Evolutionary conservation across 1,140 invertebrate species (phyloP).

Genomic region (Pseudachorutes palmiensis): DNA sequence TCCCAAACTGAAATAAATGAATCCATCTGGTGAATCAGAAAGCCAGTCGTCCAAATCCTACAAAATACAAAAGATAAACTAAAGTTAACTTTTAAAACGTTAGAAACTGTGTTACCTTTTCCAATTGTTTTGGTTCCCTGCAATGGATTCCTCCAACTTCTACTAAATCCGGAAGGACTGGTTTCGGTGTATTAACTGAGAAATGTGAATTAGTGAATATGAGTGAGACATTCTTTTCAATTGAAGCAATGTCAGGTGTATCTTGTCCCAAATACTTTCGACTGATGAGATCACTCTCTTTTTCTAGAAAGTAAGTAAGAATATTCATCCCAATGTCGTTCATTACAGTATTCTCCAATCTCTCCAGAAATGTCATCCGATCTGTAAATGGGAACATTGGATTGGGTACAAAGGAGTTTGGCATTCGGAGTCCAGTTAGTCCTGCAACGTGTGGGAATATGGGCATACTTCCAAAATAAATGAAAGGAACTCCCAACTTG

Average conservation of each 20-base stretch:
- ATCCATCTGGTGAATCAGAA: constrained; percentile 46
- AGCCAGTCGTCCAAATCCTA: constrained; percentile 34
- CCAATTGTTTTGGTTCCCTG: background rate
- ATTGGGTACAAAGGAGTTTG: constrained; percentile 7
- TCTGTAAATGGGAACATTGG: constrained; percentile 42
- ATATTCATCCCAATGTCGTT: background rate
- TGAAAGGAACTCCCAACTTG: constrained; percentile 42
- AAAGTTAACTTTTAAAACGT: background rate
- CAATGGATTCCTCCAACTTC: constrained; percentile 17
- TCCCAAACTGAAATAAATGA: constrained; percentile 56
- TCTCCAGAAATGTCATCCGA: constrained; percentile 52
- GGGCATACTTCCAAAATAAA: constrained; percentile 43
- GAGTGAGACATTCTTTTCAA: background rate
- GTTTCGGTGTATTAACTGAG: background rate
- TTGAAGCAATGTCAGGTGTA: background rate
- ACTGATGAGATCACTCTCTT: background rate
- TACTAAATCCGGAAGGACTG: background rate
- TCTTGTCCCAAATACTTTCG: background rate
- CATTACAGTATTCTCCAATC: constrained; percentile 48
- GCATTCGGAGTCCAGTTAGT: background rate
- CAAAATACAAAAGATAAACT: background rate
- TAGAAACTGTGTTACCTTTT: background rate
- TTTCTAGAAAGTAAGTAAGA: background rate
- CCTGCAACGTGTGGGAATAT: background rate
- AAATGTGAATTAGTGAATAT: background rate